These are phyloP conservation scores for Callospermophilus lateralis DNA, from an alignment of 2,113 vertebrate genomes.

Conservation along the genomic window DNA sequence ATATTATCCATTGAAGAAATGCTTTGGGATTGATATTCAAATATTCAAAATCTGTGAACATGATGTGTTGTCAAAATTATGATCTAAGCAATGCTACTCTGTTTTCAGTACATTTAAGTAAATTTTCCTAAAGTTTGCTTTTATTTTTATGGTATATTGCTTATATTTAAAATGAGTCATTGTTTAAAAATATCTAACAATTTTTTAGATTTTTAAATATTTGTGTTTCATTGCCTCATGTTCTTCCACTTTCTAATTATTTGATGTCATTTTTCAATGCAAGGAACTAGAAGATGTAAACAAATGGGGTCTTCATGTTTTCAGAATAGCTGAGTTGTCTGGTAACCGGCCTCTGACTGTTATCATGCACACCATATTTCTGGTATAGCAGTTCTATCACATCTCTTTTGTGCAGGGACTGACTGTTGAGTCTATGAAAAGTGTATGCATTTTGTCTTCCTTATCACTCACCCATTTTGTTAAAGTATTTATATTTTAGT, in stretches of 20 bases:
- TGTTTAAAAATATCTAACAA: background rate
- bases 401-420: background rate
- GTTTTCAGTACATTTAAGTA: background rate
- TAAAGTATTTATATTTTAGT: too few species aligned
- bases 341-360: slow-evolving; percentile 98
- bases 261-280: background rate
- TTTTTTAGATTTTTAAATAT: background rate
- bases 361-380: slow-evolving; percentile 99
- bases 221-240: background rate
- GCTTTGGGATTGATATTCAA: background rate
- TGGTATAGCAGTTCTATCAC: slow-evolving; percentile 86
- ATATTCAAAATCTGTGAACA: background rate
- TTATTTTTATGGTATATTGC: background rate
- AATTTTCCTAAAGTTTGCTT: background rate
- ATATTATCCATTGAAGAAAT: slow-evolving; percentile 53
- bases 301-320: slow-evolving; percentile 99
- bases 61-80: background rate
- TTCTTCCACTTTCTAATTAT: slow-evolving; percentile 47
- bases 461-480: background rate
- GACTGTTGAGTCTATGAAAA: background rate
- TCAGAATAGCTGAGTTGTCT: slow-evolving; percentile 97
- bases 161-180: slow-evolving; percentile 23
- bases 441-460: background rate
- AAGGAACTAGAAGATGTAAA: slow-evolving; percentile 99
- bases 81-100: background rate